Base-by-base conservation (phyloP, 2,888 invertebrate genomes). In the Ligdia adustata region DNA sequence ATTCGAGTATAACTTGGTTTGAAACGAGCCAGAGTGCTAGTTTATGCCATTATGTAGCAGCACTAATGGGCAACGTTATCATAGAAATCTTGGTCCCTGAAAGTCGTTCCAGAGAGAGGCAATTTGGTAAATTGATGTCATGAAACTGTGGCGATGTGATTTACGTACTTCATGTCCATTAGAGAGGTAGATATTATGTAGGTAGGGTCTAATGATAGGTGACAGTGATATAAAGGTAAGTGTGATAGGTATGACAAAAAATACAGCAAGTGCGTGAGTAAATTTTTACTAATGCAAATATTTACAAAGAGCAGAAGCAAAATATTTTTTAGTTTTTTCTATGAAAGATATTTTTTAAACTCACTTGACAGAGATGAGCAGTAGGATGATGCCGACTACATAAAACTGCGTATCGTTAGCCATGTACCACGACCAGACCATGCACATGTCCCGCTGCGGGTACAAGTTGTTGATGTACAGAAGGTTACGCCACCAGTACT, bases 381-480 rank as follows among this genome's bases (percentile, higher is more conserved):
- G 79, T 18, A 95, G 72, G 47, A 94, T 79, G 9, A 93, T 91
- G 13, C 94, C 94, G 59, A 95, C 90, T 3, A 94, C 89, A 72
- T 94, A 95, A 76, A 95, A 95, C 76, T 95, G 95, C 49, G 94
- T 95, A 68, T 95, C 95, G 64, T 95, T 95, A 4, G 95, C 94
- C 91, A 95, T 93, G 64, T 95, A 95, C 95, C 95, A 95, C 32
- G 94, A 94, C 95, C 95, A 95, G 46, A 94, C 91, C 94, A 95
- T 94, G 74, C 95, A 95, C 91, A 95, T 94, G 69, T 95, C 95
- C 13, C 90, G 87, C 70, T 94, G 93, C 0, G 95, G 94, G 73
- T 92, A 96, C 71, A 95, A 91, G 68, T 95, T 96, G 78, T 96
- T 96, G 66, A 96, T 94, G 73, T 95, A 96, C 9, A 96, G 85